Conservation (phyloP, 2,888 invertebrate genomes). For the Chromoteleia sp. region DNA sequence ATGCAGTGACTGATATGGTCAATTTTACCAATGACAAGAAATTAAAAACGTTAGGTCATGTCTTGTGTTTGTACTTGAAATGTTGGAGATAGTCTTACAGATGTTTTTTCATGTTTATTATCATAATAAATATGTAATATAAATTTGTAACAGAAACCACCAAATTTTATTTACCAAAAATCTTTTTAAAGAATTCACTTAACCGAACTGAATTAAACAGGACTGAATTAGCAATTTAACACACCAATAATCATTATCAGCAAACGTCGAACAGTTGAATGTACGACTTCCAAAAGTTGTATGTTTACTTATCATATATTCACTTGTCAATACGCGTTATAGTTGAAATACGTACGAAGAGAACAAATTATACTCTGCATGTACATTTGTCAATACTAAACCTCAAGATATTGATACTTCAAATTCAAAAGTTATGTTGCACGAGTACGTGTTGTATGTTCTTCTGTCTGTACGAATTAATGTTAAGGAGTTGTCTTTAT, state of each 20-base stretch:
- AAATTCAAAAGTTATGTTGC: slow-evolving; percentile 9
- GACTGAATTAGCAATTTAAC: neutral
- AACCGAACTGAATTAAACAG: too few relatives aligned
- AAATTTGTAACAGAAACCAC: too few relatives aligned
- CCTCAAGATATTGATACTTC: slow-evolving; percentile 36
- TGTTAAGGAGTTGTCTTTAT: slow-evolving; percentile 5
- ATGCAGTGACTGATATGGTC: too few relatives aligned
- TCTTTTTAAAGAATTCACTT: too few relatives aligned
- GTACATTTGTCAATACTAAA: slow-evolving; percentile 14
- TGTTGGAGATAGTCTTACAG: too few relatives aligned
- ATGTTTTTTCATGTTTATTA: too few relatives aligned
- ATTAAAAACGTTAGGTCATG: too few relatives aligned
- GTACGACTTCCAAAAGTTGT: slow-evolving; percentile 28
- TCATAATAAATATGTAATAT: too few relatives aligned
- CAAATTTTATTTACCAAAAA: too few relatives aligned
- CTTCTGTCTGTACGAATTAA: slow-evolving; percentile 14
- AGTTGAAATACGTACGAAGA: neutral
- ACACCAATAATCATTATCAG: neutral
- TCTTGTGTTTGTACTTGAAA: too few relatives aligned
- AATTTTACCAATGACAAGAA: too few relatives aligned
- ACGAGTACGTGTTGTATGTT: neutral
- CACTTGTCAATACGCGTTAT: slow-evolving; percentile 28
- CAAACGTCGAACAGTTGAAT: slow-evolving; percentile 8
- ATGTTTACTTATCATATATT: slow-evolving; percentile 29
- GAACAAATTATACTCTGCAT: slow-evolving; percentile 20